phyloP scores from a whole-genome alignment of 2,113 vertebrate species.

The Charina bottae region DNA sequence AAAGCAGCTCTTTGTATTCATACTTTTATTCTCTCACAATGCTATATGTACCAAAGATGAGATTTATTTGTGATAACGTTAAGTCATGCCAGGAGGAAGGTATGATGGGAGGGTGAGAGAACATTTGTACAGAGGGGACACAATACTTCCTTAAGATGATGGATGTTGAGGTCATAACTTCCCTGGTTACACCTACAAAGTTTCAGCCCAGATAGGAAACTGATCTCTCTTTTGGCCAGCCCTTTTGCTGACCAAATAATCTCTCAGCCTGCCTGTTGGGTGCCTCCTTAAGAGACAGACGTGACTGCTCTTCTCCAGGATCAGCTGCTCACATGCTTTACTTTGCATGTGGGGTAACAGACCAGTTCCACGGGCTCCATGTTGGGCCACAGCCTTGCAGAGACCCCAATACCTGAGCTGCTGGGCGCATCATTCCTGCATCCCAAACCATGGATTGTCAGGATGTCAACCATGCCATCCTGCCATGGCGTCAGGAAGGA shows the following conservation, averaged over 20 bases:
- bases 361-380: not conserved
- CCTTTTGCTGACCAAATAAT: not conserved
- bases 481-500: too few species aligned
- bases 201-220: not conserved
- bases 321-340: not conserved
- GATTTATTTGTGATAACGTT: slow-evolving; percentile 58
- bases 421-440: not conserved
- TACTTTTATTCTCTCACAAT: slow-evolving; percentile 42
- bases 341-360: not conserved
- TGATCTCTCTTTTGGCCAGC: too few species aligned
- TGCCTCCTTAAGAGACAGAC: not conserved
- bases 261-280: not conserved
- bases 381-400: not conserved
- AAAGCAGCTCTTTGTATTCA: slow-evolving; percentile 61
- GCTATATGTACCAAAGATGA: slow-evolving; percentile 21
- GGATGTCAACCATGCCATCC: too few species aligned
- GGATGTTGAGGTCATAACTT: too few species aligned
- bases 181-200: not conserved
- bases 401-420: not conserved
- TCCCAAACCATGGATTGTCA: not conserved
- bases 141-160: not conserved
- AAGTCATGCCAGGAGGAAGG: not conserved
- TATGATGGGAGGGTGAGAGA: not conserved
- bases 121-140: not conserved
- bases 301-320: not conserved